These are phyloP conservation scores for Gopherus flavomarginatus DNA, from an alignment of 2,113 vertebrate species.

Conservation along the genomic window DNA sequence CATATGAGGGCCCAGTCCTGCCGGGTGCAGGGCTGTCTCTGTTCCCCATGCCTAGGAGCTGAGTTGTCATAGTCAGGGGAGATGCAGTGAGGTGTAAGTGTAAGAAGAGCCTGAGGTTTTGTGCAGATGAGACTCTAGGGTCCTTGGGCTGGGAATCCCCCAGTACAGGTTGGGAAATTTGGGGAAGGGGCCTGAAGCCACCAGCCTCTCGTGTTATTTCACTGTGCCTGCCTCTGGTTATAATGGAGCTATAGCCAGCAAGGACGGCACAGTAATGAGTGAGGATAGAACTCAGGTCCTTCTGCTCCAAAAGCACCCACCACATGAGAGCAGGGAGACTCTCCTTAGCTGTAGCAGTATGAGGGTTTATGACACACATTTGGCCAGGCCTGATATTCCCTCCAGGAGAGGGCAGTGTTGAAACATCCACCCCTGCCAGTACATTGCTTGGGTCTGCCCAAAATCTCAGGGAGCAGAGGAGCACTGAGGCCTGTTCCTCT, in stretches of 20 bases:
- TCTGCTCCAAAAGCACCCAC: background rate
- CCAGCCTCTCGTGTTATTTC: background rate
- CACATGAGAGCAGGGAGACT: background rate
- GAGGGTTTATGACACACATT: background rate
- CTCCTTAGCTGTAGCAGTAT: background rate
- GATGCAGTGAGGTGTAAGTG: background rate
- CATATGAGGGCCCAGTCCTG: background rate
- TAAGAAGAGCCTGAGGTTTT: background rate
- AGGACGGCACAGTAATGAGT: background rate
- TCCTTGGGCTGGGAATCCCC: no score
- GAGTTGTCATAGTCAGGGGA: background rate
- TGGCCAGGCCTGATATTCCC: background rate
- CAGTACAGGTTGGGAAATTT: background rate
- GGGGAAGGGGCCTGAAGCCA: background rate
- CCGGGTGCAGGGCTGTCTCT: no score
- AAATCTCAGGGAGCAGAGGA: no score
- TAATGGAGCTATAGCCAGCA: background rate
- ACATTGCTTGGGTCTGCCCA: background rate
- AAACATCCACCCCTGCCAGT: no score
- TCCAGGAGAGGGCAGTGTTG: background rate
- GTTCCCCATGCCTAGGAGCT: background rate
- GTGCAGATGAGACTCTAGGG: background rate
- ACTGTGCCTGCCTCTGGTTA: background rate
- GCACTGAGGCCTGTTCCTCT: background rate
- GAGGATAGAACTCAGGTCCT: background rate